Evolutionary conservation across 1,140 invertebrate genomes (phyloP).

Genomic region (Archegozetes longisetosus): DNA sequence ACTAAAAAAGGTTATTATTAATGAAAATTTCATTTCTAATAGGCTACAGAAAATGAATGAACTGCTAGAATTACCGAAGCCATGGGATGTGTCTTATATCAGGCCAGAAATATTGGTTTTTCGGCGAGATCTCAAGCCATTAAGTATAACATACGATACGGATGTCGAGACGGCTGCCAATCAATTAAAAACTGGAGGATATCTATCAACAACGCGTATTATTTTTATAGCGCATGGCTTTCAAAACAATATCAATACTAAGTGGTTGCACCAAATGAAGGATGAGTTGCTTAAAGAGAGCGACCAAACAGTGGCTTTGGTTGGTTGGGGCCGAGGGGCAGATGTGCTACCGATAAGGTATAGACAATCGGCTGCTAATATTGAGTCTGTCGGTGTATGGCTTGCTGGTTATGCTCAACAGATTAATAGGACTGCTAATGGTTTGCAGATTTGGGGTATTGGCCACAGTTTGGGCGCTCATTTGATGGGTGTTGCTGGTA

Average conservation of each 20-base stretch:
- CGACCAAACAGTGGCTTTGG: conserved; percentile 8
- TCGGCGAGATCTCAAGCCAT: background rate
- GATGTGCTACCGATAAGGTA: conserved; percentile 6
- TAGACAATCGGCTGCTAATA: conserved; percentile 8
- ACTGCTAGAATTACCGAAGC: background rate
- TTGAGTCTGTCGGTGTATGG: conserved; percentile 7
- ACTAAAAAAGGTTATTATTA: too few species aligned
- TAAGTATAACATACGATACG: background rate
- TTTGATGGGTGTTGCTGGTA: conserved; percentile 63
- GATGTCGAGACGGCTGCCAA: background rate
- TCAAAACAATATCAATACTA: conserved; percentile 10
- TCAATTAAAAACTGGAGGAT: background rate
- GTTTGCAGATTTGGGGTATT: conserved; percentile 21
- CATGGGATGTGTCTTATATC: background rate
- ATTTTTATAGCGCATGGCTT: conserved; percentile 10
- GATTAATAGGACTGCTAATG: background rate
- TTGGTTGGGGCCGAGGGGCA: conserved; percentile 8
- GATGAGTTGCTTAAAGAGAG: background rate
- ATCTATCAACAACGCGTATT: background rate
- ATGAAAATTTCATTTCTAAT: too few species aligned
- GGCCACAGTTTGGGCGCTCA: conserved; percentile 67
- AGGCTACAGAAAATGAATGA: too few species aligned
- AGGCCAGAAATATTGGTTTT: background rate
- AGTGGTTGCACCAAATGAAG: conserved; percentile 5
- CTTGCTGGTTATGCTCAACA: background rate